Conservation (phyloP, 1,140 invertebrate species). For the Brachionus rotundiformis region DNA sequence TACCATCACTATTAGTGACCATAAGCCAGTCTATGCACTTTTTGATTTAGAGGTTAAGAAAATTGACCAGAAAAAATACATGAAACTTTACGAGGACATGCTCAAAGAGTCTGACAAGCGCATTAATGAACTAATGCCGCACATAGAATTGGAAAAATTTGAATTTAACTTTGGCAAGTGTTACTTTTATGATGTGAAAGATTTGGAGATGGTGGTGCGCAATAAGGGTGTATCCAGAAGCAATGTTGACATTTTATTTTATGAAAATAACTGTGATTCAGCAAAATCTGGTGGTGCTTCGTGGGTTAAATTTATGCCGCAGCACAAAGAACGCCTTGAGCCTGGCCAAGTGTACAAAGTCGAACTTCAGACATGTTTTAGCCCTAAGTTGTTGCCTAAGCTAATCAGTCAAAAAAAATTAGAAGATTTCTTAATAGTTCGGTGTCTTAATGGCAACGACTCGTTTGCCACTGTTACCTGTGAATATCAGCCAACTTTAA, state of each 20-base stretch:
- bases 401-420: constrained; percentile 8
- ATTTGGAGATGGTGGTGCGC: not conserved
- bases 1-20: constrained; percentile 35
- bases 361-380: constrained; percentile 26
- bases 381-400: not conserved
- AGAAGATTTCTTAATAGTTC: constrained; percentile 41
- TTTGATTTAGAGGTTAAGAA: constrained; percentile 43
- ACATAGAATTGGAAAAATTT: constrained; percentile 27
- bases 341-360: not conserved
- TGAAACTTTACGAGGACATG: constrained; percentile 12
- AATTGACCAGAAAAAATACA: constrained; percentile 43
- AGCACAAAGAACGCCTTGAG: constrained; percentile 46
- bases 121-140: constrained; percentile 45
- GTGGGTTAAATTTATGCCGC: constrained; percentile 18
- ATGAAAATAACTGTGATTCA: not conserved
- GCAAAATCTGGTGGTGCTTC: not conserved
- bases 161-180: constrained; percentile 43
- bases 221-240: constrained; percentile 7
- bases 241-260: constrained; percentile 46
- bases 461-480: constrained; percentile 37
- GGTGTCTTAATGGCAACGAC: constrained; percentile 37
- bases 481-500: constrained; percentile 31
- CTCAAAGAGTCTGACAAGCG: constrained; percentile 16
- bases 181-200: constrained; percentile 42
- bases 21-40: constrained; percentile 48